Conservation (phyloP, 2,797 vertebrate species). For the Huso huso region DNA sequence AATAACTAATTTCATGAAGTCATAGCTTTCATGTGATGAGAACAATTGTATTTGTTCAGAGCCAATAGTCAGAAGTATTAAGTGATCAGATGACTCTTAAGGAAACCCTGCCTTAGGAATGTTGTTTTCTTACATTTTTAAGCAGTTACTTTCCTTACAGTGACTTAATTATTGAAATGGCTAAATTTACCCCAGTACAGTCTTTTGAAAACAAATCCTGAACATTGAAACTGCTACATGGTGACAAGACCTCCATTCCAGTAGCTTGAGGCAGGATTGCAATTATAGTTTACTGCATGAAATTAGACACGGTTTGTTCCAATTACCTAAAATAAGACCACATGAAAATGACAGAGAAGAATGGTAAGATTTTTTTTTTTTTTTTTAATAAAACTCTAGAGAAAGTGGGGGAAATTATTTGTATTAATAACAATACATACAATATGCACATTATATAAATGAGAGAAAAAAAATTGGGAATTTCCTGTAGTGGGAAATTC, state of each 20-base stretch:
- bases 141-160: slow-evolving; percentile 39
- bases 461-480: no score
- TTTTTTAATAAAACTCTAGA: background rate
- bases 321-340: slow-evolving; percentile 85
- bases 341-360: slow-evolving; percentile 68
- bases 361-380: slow-evolving; percentile 39
- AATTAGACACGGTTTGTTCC: slow-evolving; percentile 88
- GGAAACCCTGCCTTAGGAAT: slow-evolving; percentile 34
- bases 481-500: no score
- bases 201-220: slow-evolving; percentile 45
- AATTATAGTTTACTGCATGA: slow-evolving; percentile 85
- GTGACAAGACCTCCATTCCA: slow-evolving; percentile 59
- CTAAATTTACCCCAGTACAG: slow-evolving; percentile 51
- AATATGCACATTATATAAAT: background rate
- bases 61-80: slow-evolving; percentile 30
- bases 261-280: slow-evolving; percentile 76
- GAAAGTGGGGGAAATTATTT: no score
- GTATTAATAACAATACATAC: slow-evolving; percentile 6
- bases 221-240: slow-evolving; percentile 60
- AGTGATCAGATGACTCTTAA: slow-evolving; percentile 39
- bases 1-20: slow-evolving; percentile 47
- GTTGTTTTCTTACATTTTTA: slow-evolving; percentile 37
- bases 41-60: slow-evolving; percentile 47
- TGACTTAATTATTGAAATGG: slow-evolving; percentile 48
- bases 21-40: slow-evolving; percentile 51